Evolutionary conservation across 1,140 invertebrate genomes (phyloP).

Genomic region (Galleria mellonella): DNA sequence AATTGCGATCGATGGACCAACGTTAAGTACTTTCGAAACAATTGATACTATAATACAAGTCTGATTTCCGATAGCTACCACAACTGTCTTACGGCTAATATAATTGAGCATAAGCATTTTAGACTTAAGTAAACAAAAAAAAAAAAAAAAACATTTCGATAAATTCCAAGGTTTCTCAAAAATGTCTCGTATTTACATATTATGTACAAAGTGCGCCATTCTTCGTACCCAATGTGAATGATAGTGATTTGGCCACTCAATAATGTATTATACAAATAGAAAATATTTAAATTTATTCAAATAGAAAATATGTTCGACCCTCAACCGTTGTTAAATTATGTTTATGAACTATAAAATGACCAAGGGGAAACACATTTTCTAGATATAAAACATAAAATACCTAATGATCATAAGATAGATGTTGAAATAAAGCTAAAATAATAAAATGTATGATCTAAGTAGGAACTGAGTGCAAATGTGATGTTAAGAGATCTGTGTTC

Average conservation of each 20-base stretch:
- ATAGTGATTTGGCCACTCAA: conserved; percentile 56
- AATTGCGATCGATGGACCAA: conserved; percentile 6
- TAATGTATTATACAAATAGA: conserved; percentile 31
- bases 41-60: conserved; percentile 24
- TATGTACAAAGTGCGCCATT: conserved; percentile 61
- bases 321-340: conserved; percentile 11
- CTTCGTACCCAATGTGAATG: conserved; percentile 24
- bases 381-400: conserved; percentile 16
- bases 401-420: conserved; percentile 26
- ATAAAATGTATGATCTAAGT: conserved; percentile 60
- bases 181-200: conserved; percentile 65
- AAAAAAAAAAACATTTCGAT: conserved; percentile 38
- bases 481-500: conserved; percentile 57
- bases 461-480: conserved; percentile 70
- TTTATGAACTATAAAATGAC: conserved; percentile 10
- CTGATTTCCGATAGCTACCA: conserved; percentile 18
- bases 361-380: conserved; percentile 62
- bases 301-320: conserved; percentile 63
- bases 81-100: conserved; percentile 53
- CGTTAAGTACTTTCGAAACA: conserved; percentile 23
- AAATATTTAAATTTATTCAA: conserved; percentile 25
- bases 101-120: conserved; percentile 71
- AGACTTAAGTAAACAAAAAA: conserved; percentile 53
- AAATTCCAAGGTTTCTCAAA: conserved; percentile 54
- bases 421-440: conserved; percentile 51